Base-by-base conservation (phyloP, 2,113 vertebrate species). In the Puffinus mauretanicus region DNA sequence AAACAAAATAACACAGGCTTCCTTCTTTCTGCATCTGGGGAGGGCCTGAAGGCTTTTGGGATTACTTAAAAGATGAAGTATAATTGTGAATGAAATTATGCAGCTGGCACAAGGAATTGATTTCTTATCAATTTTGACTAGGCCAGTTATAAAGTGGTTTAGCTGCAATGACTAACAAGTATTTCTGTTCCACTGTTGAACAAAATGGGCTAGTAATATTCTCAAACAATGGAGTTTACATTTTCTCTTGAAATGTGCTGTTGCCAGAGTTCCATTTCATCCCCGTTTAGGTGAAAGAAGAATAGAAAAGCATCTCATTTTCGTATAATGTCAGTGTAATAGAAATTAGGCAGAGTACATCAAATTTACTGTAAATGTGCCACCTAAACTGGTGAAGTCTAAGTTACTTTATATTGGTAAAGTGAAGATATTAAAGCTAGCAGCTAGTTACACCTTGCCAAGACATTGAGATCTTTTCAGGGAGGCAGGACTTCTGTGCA, bases 11-110 rank as follows among this genome's bases (percentile, higher is more conserved):
- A 34, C 9, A 14, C n/a, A 95, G 58, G 11, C 34, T 87, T 90
- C 82, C n/a, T 71, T 72, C 61, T 36, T 52, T 57, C 81, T 94
- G 30, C 70, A 34, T 89, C 77, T 85, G 82, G 70, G 25, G 15
- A 96, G 49, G n/a, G 69, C 82, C 88, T 88, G 71, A 73, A 88
- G 84, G 85, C 62, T 92, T 88, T 65, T 86, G 75, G 60, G 42
- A 86, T 62, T 58, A 34, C 25, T 92, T 86, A 19, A 65, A 61
- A 95, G 73, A 25, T 69, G 14, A 75, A 87, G 47, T 65, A 13
- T 86, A 88, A 90, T 36, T 79, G 60, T 80, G 78, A 91, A 85
- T 82, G 22, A 80, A 85, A 90, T 94, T 73, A 93, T 49, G 67
- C 87, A 92, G 79, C 82, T 96, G 93, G 90, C 85, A 86, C 13